Conservation (phyloP, 1,140 invertebrate species). For the Amyelois transitella region DNA sequence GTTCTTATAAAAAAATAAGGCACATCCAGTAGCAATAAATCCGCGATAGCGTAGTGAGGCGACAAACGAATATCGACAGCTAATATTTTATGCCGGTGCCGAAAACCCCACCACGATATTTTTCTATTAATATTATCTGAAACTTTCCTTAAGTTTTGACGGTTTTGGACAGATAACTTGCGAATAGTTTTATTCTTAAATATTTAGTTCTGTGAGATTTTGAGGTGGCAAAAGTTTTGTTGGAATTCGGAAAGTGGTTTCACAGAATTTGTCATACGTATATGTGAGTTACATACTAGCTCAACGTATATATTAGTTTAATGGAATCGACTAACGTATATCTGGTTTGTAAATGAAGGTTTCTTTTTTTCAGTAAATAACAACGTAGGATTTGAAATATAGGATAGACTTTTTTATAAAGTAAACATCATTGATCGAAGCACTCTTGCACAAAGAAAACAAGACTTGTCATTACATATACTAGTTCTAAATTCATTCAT, state of each 20-base stretch:
- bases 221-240: background rate
- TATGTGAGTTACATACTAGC: background rate
- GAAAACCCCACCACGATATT: background rate
- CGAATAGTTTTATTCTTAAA: background rate
- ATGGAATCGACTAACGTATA: no score
- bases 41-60: conserved; percentile 6
- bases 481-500: no score
- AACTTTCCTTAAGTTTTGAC: background rate
- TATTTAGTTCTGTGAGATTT: background rate
- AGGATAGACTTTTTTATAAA: no score
- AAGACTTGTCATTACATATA: no score
- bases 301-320: no score
- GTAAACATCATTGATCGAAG: no score
- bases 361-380: no score
- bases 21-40: background rate
- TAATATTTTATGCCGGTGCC: conserved; percentile 13
- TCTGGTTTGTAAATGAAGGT: no score
- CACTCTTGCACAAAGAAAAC: no score
- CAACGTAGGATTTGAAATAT: no score
- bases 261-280: background rate
- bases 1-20: no score
- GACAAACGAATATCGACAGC: conserved; percentile 14
- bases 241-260: background rate
- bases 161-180: background rate
- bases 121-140: background rate